Evolutionary conservation across 2,888 invertebrate species (phyloP).

Genomic region (Zootermopsis nevadensis): DNA sequence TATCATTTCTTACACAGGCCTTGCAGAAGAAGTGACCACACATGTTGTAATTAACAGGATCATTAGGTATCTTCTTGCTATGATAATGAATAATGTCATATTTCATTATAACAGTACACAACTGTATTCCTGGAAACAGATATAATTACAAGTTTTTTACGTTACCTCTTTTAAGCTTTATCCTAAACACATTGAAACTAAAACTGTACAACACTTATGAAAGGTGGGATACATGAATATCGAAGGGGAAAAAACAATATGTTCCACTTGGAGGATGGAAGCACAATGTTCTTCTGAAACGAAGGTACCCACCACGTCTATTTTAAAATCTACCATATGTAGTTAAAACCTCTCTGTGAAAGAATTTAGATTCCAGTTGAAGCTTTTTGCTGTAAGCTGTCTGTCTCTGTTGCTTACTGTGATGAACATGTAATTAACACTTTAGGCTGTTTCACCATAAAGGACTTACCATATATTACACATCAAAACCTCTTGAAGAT

Average conservation of each 20-base stretch:
- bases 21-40: slow-evolving; percentile 27
- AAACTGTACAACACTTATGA: background rate
- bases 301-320: no score
- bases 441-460: no score
- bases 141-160: background rate
- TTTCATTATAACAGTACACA: background rate
- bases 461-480: background rate
- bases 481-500: background rate
- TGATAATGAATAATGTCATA: background rate
- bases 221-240: no score
- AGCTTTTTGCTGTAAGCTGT: no score
- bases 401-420: no score
- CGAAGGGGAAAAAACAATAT: no score
- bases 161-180: background rate
- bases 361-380: no score
- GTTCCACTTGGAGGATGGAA: no score
- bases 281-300: no score
- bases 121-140: background rate
- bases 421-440: no score
- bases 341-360: no score
- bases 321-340: no score
- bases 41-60: slow-evolving; percentile 15
- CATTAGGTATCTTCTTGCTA: slow-evolving; percentile 9
- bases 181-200: background rate
- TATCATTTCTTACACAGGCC: background rate